These are phyloP conservation scores for Stichopus chloronotus DNA, from an alignment of 35 echinoderm and acorn worm species.

Conservation along the genomic window DNA sequence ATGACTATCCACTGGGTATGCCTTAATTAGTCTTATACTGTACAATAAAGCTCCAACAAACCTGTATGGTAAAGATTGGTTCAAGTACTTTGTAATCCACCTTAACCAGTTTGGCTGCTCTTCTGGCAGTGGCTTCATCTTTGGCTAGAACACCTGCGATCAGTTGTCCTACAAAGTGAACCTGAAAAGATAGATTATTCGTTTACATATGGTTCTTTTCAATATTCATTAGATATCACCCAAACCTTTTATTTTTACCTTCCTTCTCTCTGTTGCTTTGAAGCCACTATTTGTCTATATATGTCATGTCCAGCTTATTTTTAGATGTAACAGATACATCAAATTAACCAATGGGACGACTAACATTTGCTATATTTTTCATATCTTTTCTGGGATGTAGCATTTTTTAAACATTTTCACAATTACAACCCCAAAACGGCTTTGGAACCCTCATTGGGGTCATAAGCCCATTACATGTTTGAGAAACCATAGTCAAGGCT, in stretches of 20 bases:
- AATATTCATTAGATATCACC: neutral
- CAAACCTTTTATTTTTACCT: neutral
- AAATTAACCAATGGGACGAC: too few relatives aligned
- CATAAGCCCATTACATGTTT: too few relatives aligned
- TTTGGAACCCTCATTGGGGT: too few relatives aligned
- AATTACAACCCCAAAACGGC: too few relatives aligned
- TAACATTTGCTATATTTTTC: too few relatives aligned
- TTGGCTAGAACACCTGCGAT: conserved; percentile 61
- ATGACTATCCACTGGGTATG: too few relatives aligned
- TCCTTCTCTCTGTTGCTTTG: neutral
- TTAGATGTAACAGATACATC: too few relatives aligned
- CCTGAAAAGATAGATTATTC: neutral
- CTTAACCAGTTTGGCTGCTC: conserved; percentile 61
- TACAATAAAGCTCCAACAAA: neutral
- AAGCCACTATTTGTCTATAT: neutral
- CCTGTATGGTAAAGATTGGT: conserved; percentile 54
- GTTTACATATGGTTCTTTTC: neutral
- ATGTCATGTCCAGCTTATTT: too few relatives aligned
- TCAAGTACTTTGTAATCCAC: conserved; percentile 66
- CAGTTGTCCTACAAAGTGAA: conserved; percentile 33
- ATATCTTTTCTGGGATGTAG: too few relatives aligned
- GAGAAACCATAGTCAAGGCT: too few relatives aligned
- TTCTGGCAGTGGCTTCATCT: conserved; percentile 30
- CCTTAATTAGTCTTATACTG: too few relatives aligned
- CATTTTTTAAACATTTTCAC: too few relatives aligned